Conservation (phyloP, 2,797 vertebrate genomes). For the Amphiprion clarkii region DNA sequence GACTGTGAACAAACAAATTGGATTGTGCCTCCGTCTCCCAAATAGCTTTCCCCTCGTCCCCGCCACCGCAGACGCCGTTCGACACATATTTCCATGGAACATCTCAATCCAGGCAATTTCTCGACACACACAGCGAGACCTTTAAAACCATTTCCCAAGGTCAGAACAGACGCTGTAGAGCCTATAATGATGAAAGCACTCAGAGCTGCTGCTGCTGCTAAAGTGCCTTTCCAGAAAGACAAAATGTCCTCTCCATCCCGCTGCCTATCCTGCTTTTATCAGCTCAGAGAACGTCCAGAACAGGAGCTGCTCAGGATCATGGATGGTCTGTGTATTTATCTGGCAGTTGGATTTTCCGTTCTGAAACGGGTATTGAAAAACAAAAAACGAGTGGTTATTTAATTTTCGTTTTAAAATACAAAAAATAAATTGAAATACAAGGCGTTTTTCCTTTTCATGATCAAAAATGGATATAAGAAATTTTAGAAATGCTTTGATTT, state of each 20-base stretch:
- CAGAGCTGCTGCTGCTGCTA: constrained; percentile 55
- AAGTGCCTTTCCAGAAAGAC: constrained; percentile 72
- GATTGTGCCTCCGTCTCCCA: constrained; percentile 71
- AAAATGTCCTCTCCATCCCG: constrained; percentile 64
- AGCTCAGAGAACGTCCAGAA: constrained; percentile 10
- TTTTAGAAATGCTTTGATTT: too few species aligned
- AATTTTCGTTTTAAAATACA: too few species aligned
- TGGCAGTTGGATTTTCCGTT: too few species aligned
- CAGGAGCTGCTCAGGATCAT: constrained; percentile 29
- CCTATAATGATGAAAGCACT: constrained; percentile 76
- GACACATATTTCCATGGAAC: constrained; percentile 69
- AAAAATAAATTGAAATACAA: too few species aligned
- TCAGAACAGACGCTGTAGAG: constrained; percentile 72
- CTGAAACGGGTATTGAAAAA: too few species aligned
- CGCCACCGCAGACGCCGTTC: constrained; percentile 51
- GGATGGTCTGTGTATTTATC: too few species aligned
- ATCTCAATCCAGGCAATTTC: constrained; percentile 71
- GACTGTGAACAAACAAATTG: constrained; percentile 82
- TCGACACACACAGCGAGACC: constrained; percentile 36
- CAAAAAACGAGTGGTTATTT: too few species aligned
- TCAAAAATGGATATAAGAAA: too few species aligned
- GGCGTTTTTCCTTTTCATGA: too few species aligned
- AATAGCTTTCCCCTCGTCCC: constrained; percentile 69
- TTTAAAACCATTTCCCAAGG: constrained; percentile 77
- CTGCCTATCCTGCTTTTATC: constrained; percentile 54